Conservation (phyloP, 2,113 vertebrate species). For the Puntigrus tetrazona region DNA sequence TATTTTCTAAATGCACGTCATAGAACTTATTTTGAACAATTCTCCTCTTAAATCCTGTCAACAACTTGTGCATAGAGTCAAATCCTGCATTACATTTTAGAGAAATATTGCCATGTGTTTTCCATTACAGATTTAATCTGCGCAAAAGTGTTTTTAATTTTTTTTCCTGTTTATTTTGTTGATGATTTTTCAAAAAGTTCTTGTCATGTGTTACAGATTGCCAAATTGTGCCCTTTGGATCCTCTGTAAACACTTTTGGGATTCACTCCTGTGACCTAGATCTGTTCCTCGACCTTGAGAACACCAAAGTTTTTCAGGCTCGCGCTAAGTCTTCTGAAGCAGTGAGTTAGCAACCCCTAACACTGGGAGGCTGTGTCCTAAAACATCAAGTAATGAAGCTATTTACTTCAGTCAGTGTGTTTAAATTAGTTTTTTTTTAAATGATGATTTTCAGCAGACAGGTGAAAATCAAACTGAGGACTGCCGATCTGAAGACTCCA, state of each 20-base stretch:
- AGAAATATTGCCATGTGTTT: background rate
- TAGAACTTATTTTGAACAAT: too few species aligned
- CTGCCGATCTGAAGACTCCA: conserved; percentile 77
- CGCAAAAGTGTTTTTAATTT: background rate
- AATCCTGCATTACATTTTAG: background rate
- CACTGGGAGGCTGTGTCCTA: background rate
- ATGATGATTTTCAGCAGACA: conserved; percentile 63
- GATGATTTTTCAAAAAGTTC: background rate
- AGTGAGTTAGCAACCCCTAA: conserved; percentile 56
- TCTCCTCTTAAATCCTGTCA: background rate
- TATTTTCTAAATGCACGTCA: background rate
- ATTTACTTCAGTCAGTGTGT: background rate
- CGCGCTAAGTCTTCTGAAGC: conserved; percentile 61
- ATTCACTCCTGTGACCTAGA: conserved; percentile 88
- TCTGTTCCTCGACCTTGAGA: conserved; percentile 86
- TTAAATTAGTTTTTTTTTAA: too few species aligned
- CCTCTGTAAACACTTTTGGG: conserved; percentile 87
- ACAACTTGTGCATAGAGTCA: background rate
- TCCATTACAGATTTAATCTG: background rate
- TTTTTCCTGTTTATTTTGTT: background rate
- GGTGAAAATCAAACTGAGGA: conserved; percentile 71
- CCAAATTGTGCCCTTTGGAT: conserved; percentile 84
- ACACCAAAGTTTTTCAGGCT: conserved; percentile 81
- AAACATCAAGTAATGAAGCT: background rate
- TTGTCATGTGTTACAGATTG: conserved; percentile 73